phyloP scores from a whole-genome alignment of 2,888 invertebrate species.

The Drosophila differens region DNA sequence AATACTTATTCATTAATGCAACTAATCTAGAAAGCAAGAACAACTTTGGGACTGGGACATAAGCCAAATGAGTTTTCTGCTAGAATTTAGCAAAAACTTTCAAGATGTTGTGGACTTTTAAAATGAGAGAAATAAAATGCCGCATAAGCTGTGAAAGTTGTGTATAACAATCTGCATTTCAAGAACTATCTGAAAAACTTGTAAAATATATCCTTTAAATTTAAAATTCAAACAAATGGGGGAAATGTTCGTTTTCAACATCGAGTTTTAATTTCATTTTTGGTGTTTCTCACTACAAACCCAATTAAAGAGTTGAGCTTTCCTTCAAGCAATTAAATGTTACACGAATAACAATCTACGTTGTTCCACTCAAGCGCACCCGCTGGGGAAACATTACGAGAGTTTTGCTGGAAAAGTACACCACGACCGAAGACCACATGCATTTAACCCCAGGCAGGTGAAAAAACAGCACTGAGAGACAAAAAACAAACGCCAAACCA shows the following conservation, averaged over 20 bases:
- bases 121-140: background rate
- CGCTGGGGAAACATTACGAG: constrained; percentile 8
- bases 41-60: background rate
- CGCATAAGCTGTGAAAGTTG: background rate
- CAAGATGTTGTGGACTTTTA: background rate
- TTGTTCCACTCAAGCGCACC: background rate
- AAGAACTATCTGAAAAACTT: background rate
- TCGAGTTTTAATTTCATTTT: background rate
- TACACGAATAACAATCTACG: constrained; percentile 6
- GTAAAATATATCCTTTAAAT: background rate
- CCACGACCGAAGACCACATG: constrained; percentile 43
- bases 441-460: constrained; percentile 47
- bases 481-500: background rate
- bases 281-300: background rate
- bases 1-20: constrained; percentile 3
- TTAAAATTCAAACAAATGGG: background rate
- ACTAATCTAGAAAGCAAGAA: background rate
- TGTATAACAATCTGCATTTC: background rate
- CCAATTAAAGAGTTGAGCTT: constrained; percentile 22
- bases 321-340: constrained; percentile 18
- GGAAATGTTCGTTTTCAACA: background rate
- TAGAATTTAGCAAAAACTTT: background rate
- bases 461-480: constrained; percentile 2
- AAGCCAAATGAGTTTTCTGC: background rate
- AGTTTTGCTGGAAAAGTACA: constrained; percentile 15